phyloP scores from a whole-genome alignment of 2,113 vertebrate genomes.

The Rostratula benghalensis region DNA sequence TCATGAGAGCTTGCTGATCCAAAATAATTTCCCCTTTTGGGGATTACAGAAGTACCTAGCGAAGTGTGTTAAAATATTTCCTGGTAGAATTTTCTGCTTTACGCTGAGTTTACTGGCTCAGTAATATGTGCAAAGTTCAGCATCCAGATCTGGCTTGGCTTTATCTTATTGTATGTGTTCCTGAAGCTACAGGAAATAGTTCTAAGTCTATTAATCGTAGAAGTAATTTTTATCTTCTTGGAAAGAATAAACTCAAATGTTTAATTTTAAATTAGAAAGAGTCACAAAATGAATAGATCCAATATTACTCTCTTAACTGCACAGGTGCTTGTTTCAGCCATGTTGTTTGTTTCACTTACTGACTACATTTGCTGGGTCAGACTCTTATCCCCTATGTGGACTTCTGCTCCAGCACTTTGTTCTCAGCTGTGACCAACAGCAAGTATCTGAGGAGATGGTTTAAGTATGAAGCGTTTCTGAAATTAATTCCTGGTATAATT shows the following conservation, averaged over 20 bases:
- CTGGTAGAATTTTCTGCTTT: background rate
- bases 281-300: background rate
- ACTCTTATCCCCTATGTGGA: accelerated
- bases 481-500: background rate
- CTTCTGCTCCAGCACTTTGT: background rate
- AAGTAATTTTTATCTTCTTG: background rate
- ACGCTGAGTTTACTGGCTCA: background rate
- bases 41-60: background rate
- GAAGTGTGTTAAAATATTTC: background rate
- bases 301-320: background rate
- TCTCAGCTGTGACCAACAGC: background rate
- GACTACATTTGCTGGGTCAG: background rate
- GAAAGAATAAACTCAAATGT: background rate
- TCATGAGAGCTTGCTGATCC: background rate
- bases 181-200: background rate
- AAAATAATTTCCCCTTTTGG: background rate
- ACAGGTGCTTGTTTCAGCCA: background rate
- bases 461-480: background rate
- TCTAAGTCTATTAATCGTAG: background rate
- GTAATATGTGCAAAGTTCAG: background rate
- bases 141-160: background rate
- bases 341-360: background rate
- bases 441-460: background rate
- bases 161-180: background rate
- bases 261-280: background rate